Conservation (phyloP, 2,113 vertebrate species). For the Haemorhous mexicanus region DNA sequence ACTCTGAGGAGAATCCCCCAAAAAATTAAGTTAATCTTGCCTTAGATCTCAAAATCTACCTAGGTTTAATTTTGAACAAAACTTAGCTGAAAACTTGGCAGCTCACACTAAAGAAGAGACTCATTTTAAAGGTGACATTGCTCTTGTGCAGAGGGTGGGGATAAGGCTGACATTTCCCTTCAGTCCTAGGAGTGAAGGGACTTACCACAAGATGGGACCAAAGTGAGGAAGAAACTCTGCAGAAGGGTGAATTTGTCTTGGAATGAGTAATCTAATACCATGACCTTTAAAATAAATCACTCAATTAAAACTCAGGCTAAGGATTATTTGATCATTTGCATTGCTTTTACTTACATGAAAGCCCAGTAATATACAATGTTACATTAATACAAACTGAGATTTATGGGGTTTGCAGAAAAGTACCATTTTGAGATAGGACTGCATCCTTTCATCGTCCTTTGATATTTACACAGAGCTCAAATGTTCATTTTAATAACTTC, state of each 20-base stretch:
- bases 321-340: constrained; percentile 60
- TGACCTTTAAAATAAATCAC: constrained; percentile 42
- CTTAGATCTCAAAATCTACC: neutral
- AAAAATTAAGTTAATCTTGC: neutral
- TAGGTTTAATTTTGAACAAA: neutral
- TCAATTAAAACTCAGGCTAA: constrained; percentile 39
- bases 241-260: constrained; percentile 14
- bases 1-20: neutral
- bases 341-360: constrained; percentile 65
- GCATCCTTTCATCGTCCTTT: constrained; percentile 60
- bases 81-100: neutral
- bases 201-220: neutral
- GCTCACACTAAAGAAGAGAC: neutral
- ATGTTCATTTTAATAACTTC: constrained; percentile 65
- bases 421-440: constrained; percentile 46
- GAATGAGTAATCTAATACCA: constrained; percentile 14
- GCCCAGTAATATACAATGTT: constrained; percentile 37
- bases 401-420: constrained; percentile 22
- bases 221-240: neutral
- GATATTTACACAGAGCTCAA: constrained; percentile 68
- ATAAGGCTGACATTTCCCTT: neutral
- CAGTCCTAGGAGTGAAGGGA: neutral
- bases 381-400: constrained; percentile 56
- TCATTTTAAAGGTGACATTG: neutral
- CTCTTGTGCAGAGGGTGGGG: neutral